phyloP scores from a whole-genome alignment of 2,113 vertebrate genomes.

The Gorilla gorilla region DNA sequence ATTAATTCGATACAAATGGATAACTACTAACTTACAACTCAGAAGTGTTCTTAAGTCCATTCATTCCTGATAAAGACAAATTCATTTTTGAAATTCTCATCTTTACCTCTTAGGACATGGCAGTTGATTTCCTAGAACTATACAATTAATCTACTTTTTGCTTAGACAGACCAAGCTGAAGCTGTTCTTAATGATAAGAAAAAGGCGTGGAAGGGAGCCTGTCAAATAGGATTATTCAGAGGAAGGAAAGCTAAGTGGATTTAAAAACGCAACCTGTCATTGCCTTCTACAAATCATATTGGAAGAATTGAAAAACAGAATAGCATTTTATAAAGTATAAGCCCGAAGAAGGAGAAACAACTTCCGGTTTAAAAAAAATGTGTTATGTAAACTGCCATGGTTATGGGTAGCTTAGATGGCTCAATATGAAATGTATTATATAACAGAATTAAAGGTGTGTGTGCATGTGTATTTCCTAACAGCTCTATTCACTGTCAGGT shows the following conservation, averaged over 20 bases:
- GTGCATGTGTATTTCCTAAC: not conserved
- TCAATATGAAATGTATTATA: not conserved
- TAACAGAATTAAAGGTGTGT: not conserved
- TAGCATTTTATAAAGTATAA: slow-evolving; percentile 59
- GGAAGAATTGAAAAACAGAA: slow-evolving; percentile 56
- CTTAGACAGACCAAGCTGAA: slow-evolving; percentile 41
- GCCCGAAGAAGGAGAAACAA: not conserved
- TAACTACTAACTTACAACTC: not conserved
- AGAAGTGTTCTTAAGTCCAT: not conserved
- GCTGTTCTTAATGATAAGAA: slow-evolving; percentile 56
- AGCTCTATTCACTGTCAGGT: not conserved
- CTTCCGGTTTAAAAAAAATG: not conserved
- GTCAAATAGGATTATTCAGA: slow-evolving; percentile 54
- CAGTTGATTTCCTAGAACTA: slow-evolving; percentile 43
- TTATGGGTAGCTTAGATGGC: not conserved
- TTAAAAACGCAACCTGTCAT: slow-evolving; percentile 70
- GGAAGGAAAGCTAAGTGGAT: slow-evolving; percentile 54
- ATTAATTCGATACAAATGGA: not conserved
- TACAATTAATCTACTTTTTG: slow-evolving; percentile 58
- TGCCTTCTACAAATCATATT: slow-evolving; percentile 49
- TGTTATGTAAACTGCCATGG: not conserved
- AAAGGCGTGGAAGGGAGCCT: not conserved
- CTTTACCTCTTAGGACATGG: not conserved
- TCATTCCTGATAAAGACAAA: not conserved
- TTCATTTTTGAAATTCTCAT: slow-evolving; percentile 9